phyloP scores from a whole-genome alignment of 2,797 vertebrate genomes.

The Brachyrhaphis roseni region DNA sequence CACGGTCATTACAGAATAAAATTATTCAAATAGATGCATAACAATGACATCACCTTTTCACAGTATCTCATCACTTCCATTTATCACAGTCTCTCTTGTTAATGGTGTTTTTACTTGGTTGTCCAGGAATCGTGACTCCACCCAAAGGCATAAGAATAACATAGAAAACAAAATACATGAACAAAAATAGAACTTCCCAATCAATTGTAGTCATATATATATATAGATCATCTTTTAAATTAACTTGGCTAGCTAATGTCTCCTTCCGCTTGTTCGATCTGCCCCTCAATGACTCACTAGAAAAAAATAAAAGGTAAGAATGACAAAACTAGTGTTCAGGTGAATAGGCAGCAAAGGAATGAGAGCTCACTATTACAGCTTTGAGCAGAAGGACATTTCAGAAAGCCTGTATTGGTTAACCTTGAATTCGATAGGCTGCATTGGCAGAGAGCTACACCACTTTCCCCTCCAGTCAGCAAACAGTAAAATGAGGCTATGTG shows the following conservation, averaged over 20 bases:
- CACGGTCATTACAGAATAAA: not conserved
- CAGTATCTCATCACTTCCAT: not conserved
- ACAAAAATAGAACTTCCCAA: not conserved
- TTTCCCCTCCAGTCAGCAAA: conserved; percentile 61
- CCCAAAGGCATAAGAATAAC: not conserved
- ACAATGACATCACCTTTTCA: not conserved
- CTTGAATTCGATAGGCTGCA: conserved; percentile 62
- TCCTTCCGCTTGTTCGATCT: conserved; percentile 9
- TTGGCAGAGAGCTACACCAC: conserved; percentile 30
- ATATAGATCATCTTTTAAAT: not conserved
- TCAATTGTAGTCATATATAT: not conserved
- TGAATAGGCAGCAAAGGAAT: conserved; percentile 60
- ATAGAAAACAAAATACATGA: not conserved
- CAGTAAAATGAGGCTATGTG: conserved; percentile 49
- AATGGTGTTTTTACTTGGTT: not conserved
- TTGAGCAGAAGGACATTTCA: conserved; percentile 51
- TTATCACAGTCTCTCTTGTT: not conserved
- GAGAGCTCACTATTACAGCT: conserved; percentile 41
- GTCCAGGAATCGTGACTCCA: not conserved
- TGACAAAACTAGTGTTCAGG: conserved; percentile 49
- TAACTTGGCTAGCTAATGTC: conserved; percentile 6
- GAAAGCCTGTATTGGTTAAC: conserved; percentile 66
- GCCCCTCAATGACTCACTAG: conserved; percentile 20
- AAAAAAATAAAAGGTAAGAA: conserved; percentile 12
- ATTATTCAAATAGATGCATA: not conserved